Evolutionary conservation across 2,797 vertebrate species (phyloP), one percentile per base, ranked within the genome.

Genomic region (Synanceia verrucosa): DNA sequence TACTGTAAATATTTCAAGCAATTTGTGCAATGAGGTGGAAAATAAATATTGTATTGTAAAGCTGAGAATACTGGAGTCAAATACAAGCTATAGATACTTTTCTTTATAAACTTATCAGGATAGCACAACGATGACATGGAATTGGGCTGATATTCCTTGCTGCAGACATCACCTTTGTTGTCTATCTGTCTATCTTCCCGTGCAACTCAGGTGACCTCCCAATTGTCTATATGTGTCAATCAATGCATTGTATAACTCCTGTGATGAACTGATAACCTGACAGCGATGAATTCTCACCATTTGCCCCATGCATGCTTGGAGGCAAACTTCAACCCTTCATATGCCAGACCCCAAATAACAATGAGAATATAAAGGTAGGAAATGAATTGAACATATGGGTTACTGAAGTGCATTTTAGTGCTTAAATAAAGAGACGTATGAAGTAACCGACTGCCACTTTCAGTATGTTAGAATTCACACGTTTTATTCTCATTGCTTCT

Each of bases 251-350:
- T 46, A 31, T 24, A n/a, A 33, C 29, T 36, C 23, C 11, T 53
- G 28, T 69, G 39, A 69, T 62, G 29, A 41, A 65, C 36, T 57
- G 37, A 24, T 47, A 70, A 34, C 18, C 59, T 74, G 46, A 63
- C 26, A 51, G 18, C 18, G 19, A 62, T 50, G 29, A 19, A 33
- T 63, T 21, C 31, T 63, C 56, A 62, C 55, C 63, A 65, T 59
- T 50, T 70, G 64, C 50, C 48, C 6, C 1, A 14, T 71, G 24
- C 63, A 10, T 61, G 26, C 46, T 56, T 46, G 39, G 13, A 58
- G 24, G 9, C 16, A 1, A n/a, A 34, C 26, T 48, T n/a, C 14
- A 39, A n/a, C 6, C 24, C 19, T 47, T 48, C 39, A 41, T 9
- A 21, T 23, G 48, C 47, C 47, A 36, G 13, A 55, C 23, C 29